Base-by-base conservation (phyloP, 2,113 vertebrate genomes). In the Synodontis membranacea region DNA sequence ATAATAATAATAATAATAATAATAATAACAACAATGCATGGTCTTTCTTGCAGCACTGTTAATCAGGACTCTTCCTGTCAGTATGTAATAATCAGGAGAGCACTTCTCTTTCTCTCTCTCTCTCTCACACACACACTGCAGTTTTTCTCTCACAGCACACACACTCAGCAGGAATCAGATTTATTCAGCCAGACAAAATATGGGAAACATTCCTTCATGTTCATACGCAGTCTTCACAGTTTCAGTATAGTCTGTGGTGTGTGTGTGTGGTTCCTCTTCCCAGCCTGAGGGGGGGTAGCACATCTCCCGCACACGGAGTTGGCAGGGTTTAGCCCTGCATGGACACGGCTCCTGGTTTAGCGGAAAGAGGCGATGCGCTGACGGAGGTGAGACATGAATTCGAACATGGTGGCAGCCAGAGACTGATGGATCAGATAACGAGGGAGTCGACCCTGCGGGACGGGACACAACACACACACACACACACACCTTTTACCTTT, bases 351-450 rank as follows among this genome's bases (percentile, higher is more conserved):
- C 14, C 17, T 12, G 23, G 25, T n/a, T 90, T 78, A 91, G 66
- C 28, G 88, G 6, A 81, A 72, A 25, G 90, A 70, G 0, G 92
- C 70, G 23, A 98, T 87, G 0, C 95, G 96, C 90, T 97, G 96
- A 1, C 98, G 96, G 80, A 99, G 94, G 93, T 98, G 96, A 75
- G 95, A 94, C 94, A 97, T 92, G 86, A 99, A 99, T 85, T 99
- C 98, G 44, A 99, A 98, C 98, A 99, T 99, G 94, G 97, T 98
- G 93, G 97, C 97, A 0, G 97, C 96, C 80, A 99, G 93, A 92
- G 97, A 98, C 94, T 99, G 98, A 91, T 99, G 96, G 93, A 99
- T 97, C 91, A 99, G 96, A 95, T 98, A 98, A n/a, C 96, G 95
- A 3, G 98, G 97, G 88, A 99, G 95, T 54, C 94, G 97, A 50